phyloP scores from a whole-genome alignment of 1,140 invertebrate genomes.

The Drosophila dunni region DNA sequence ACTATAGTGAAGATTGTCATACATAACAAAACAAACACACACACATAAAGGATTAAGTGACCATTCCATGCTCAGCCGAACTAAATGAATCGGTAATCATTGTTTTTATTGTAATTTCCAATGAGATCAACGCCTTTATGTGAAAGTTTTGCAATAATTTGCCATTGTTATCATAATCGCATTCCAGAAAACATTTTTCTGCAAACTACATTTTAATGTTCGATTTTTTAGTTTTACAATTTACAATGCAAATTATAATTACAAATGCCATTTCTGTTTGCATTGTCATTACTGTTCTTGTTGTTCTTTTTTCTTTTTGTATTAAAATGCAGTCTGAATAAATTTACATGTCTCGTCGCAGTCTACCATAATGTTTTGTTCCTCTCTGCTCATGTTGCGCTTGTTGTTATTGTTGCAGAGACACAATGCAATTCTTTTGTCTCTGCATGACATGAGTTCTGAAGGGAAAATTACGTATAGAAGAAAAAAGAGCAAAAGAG shows the following conservation, averaged over 20 bases:
- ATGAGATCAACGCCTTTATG: background rate
- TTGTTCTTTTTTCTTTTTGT: constrained; percentile 48
- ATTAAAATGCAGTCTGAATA: constrained; percentile 75
- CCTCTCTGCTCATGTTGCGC: constrained; percentile 6
- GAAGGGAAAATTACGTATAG: background rate
- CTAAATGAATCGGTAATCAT: too few relatives aligned
- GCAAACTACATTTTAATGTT: constrained; percentile 30
- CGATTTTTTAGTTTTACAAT: constrained; percentile 35
- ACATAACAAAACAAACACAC: too few relatives aligned
- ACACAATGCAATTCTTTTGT: constrained; percentile 53
- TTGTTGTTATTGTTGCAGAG: constrained; percentile 10
- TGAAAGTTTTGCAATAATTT: constrained; percentile 17
- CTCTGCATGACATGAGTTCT: constrained; percentile 7
- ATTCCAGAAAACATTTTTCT: background rate
- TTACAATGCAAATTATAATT: constrained; percentile 74
- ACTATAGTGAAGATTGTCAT: background rate
- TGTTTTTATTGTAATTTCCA: too few relatives aligned
- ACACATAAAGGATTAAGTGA: too few relatives aligned
- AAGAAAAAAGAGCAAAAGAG: background rate
- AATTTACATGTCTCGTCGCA: constrained; percentile 74
- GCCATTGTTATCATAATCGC: constrained; percentile 7
- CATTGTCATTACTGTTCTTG: constrained; percentile 29
- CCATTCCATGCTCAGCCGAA: too few relatives aligned
- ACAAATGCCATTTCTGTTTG: constrained; percentile 60
- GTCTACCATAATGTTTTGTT: constrained; percentile 37